Evolutionary conservation across 2,113 vertebrate genomes (phyloP), one percentile per base, ranked within the genome.

Genomic region (Halichoeres trimaculatus): DNA sequence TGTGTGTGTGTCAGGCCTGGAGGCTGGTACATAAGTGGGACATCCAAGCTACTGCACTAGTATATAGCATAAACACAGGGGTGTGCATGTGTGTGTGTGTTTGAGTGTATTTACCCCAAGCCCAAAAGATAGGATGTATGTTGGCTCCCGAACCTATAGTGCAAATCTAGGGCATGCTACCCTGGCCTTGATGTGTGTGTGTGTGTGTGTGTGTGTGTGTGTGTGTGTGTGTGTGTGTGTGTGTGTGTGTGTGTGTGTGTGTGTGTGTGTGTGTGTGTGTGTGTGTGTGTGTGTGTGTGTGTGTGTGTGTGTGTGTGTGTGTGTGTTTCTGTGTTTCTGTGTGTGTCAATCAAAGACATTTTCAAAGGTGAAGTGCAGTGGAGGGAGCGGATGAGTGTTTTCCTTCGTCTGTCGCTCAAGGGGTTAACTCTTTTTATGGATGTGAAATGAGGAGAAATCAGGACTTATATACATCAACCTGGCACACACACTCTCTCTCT

Each of bases 391-490:
- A 62, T 54, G 74, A 86, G 81, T 54, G 51, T 68, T 79, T 77
- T 13, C 54, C 50, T 65, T 72, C 74, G 70, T 75, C 72, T 78
- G 69, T 43, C 55, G 53, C 81, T 80, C 53, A 50, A 78, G 77
- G 84, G 84, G 51, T 82, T 79, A 53, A 63, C 61, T 56, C 20
- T 65, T 70, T 80, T 72, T 70, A 55, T 76, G 55, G 45, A 64
- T 65, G 67, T 47, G 36, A 73, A 85, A 80, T 71, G 71, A 51
- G 61, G 73, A 60, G 54, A 63, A 84, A 77, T 74, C 71, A 83
- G 73, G 57, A 60, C 71, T 66, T 73, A 24, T 87, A 73, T 78
- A 82, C 70, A 82, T 89, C 85, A 88, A 81, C 35, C 55, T 81
- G 74, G 74, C 80, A 71, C 52, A 40, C 30, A 23, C 65, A 57